Conservation (phyloP, 2,888 invertebrate genomes). For the Physocephala rufipes region DNA sequence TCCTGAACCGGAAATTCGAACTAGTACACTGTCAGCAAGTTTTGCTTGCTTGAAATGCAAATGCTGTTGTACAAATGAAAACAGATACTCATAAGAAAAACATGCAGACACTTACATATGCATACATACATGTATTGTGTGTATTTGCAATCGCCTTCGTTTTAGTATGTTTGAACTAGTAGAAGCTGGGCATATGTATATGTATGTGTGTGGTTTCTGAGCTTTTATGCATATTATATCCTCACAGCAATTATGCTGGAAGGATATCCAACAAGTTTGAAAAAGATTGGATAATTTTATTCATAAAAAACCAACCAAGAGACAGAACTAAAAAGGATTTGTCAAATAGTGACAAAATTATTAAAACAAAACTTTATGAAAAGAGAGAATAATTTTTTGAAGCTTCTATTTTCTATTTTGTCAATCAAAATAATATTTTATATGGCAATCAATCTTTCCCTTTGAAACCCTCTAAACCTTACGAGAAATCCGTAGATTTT, state of each 20-base stretch:
- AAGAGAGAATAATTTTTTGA: neutral
- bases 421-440: neutral
- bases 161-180: slow-evolving; percentile 28
- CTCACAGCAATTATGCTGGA: neutral
- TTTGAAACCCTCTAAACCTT: neutral
- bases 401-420: neutral
- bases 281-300: neutral
- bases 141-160: neutral
- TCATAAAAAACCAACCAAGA: neutral
- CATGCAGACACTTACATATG: neutral
- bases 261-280: neutral
- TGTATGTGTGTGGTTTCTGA: neutral
- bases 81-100: neutral
- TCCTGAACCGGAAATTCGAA: neutral
- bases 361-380: neutral
- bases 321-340: neutral
- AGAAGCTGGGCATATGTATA: neutral
- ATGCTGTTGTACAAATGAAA: slow-evolving; percentile 4
- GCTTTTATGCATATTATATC: neutral
- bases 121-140: neutral
- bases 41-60: slow-evolving; percentile 16
- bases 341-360: neutral
- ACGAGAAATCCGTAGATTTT: too few relatives aligned
- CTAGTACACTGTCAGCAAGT: slow-evolving; percentile 19
- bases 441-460: neutral